phyloP scores from a whole-genome alignment of 2,113 vertebrate species.

The Eretmochelys imbricata region DNA sequence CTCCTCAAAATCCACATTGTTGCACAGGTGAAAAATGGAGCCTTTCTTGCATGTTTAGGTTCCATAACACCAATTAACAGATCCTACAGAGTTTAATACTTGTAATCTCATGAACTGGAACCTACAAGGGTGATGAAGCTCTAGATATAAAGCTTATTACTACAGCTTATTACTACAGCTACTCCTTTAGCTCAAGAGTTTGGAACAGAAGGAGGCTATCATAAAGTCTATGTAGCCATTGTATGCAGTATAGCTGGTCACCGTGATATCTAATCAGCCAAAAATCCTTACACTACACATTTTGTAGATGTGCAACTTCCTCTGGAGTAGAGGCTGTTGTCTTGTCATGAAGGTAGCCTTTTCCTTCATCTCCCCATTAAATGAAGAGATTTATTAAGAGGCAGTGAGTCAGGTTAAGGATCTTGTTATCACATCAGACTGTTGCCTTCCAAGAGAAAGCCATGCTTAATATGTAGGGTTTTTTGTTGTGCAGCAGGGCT shows the following conservation, averaged over 20 bases:
- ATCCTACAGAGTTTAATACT: background rate
- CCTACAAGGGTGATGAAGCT: background rate
- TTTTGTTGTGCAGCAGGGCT: accelerated
- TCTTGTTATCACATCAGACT: background rate
- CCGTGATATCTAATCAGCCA: background rate
- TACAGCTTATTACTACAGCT: background rate
- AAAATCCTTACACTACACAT: background rate
- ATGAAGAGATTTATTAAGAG: background rate
- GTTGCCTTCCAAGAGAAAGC: background rate
- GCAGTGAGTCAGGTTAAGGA: background rate
- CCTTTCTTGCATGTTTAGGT: background rate
- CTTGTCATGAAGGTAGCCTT: background rate
- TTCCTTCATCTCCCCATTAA: too few species aligned
- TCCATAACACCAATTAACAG: background rate
- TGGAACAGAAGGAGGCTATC: background rate
- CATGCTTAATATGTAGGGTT: background rate
- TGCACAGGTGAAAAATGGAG: background rate
- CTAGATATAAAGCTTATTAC: background rate
- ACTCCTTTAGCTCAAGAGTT: background rate
- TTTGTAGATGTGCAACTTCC: background rate
- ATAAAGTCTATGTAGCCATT: background rate
- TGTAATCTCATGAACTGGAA: background rate
- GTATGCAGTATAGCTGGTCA: background rate
- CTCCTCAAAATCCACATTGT: background rate
- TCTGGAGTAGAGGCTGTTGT: background rate